phyloP scores from a whole-genome alignment of 1,140 invertebrate genomes.

The Pachypeltis micranthus region DNA sequence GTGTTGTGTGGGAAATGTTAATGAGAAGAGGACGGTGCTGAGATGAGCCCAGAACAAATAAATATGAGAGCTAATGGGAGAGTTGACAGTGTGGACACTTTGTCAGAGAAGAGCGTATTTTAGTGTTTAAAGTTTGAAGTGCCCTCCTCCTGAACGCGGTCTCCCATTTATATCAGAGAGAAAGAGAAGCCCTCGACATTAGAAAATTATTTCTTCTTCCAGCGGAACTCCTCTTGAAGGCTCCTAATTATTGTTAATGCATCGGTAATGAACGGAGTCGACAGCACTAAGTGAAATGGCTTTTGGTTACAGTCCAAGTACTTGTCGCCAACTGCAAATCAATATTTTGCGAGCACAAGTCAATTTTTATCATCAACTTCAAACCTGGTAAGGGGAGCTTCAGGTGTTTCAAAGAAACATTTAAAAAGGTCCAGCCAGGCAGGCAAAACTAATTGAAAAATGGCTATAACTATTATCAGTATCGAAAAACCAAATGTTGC shows the following conservation, averaged over 20 bases:
- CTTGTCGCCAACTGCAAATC: neutral
- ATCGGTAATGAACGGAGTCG: neutral
- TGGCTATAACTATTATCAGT: too few species aligned
- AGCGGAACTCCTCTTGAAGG: too few species aligned
- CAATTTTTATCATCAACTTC: neutral
- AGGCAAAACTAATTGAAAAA: neutral
- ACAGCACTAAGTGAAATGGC: neutral
- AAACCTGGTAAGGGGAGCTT: neutral
- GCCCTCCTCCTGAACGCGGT: too few species aligned
- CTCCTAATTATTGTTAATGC: too few species aligned
- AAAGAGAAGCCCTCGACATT: neutral
- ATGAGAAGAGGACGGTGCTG: too few species aligned
- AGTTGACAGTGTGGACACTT: neutral
- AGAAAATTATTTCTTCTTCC: neutral
- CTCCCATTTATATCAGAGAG: neutral
- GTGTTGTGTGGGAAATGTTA: too few species aligned
- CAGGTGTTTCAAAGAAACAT: neutral
- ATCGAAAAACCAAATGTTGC: too few species aligned
- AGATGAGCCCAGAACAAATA: constrained; percentile 10
- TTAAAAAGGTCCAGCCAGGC: neutral
- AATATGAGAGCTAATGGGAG: constrained; percentile 4
- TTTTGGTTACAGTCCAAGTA: neutral
- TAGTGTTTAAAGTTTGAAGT: neutral
- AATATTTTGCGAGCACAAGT: neutral
- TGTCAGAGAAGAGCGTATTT: neutral